Base-by-base conservation (phyloP, 2,113 vertebrate genomes). In the Salvelinus namaycush region DNA sequence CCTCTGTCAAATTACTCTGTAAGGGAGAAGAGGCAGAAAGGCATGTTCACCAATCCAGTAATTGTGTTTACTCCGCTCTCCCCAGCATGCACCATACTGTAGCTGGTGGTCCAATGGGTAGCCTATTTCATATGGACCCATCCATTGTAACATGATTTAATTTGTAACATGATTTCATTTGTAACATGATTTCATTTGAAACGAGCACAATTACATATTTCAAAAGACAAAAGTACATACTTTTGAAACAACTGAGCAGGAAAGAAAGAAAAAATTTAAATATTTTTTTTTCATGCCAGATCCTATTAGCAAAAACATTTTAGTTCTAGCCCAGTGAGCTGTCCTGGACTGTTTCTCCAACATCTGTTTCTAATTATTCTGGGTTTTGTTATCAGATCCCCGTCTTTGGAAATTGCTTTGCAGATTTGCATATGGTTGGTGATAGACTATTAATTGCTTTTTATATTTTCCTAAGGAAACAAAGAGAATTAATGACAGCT, bases 311-410 rank as follows among this genome's bases (percentile, higher is more conserved):
- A 80, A 76, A 87, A 77, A 83, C 88, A 89, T 92, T 90, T 90
- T 87, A 88, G 92, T 92, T 93, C 91, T 92, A 88, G 91, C 90
- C 92, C 92, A 93, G 80, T 92, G 93, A 93, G 90, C 90, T 86
- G 78, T 89, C 84, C 88, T 90, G 86, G 90, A 91, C 89, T 81
- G 76, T 90, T 90, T 91, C 79, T 84, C 79, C 78, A 93, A 92
- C 92, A 93, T 92, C 93, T 93, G 93, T 93, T 89, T 90, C 85
- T 90, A 92, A 94, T 94, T 93, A 94, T 87, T 91, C 84, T 86
- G 87, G 84, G 83, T 86, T 91, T 87, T 89, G 16, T 54, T 54
- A 18, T 54, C 49, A 51, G 88, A 91, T 92, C 87, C 75, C 89
- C 9, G 39, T 84, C 87, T 92, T 90, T 88, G 87, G 81, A 89